A percentile compares a stretch with the other conserved stretches of the same genome.
phyloP scores from a whole-genome alignment of 2,888 invertebrate genomes.

The Drosophila putrida region DNA sequence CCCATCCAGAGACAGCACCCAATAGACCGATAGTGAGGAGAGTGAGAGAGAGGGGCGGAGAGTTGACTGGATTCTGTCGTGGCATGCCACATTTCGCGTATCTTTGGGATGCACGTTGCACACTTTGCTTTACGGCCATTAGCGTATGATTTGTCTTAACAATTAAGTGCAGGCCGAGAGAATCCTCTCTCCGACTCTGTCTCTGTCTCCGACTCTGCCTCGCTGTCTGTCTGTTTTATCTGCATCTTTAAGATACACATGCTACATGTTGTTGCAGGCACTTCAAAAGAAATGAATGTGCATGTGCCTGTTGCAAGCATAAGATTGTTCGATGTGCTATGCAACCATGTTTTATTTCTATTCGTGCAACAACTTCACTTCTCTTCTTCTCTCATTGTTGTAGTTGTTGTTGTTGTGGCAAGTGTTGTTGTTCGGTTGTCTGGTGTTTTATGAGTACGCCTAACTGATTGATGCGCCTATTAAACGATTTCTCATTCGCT shows the following conservation, averaged over 20 bases:
- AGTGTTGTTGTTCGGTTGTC: slow-evolving; percentile 38
- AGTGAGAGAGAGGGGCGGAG: neutral
- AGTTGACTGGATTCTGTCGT: neutral
- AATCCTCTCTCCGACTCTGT: neutral
- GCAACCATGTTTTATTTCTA: slow-evolving; percentile 66
- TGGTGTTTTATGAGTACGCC: slow-evolving; percentile 73
- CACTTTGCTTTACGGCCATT: slow-evolving; percentile 77
- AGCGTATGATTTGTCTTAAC: slow-evolving; percentile 82
- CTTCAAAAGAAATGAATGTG: slow-evolving; percentile 72
- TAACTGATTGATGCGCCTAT: slow-evolving; percentile 78
- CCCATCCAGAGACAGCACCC: slow-evolving; percentile 5
- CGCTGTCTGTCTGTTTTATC: slow-evolving; percentile 43
- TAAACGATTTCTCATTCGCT: slow-evolving; percentile 72
- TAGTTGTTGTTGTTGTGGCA: slow-evolving; percentile 25
- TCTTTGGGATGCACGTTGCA: slow-evolving; percentile 51
- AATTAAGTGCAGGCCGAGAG: slow-evolving; percentile 67
- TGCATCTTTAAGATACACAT: slow-evolving; percentile 58
- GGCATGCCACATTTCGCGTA: slow-evolving; percentile 54
- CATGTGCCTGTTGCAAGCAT: slow-evolving; percentile 54
- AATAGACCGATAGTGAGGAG: slow-evolving; percentile 10
- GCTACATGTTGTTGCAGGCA: slow-evolving; percentile 58
- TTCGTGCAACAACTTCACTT: slow-evolving; percentile 33
- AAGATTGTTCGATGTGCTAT: slow-evolving; percentile 32
- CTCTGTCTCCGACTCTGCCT: slow-evolving; percentile 1
- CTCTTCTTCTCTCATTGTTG: neutral